phyloP scores from a whole-genome alignment of 1,140 invertebrate species.

The Caenorhabditis latens region DNA sequence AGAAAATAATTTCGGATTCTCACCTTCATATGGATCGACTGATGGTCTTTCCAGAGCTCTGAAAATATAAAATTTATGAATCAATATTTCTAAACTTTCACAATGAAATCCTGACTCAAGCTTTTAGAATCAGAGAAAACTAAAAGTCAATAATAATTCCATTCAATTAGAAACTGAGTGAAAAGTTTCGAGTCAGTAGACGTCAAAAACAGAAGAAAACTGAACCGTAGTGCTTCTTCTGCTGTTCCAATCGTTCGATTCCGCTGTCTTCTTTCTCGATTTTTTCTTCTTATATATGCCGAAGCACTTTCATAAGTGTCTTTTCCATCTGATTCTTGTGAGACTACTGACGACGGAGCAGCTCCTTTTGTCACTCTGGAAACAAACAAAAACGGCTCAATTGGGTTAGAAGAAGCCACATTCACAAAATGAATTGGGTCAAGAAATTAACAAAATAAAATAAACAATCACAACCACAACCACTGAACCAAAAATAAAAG shows the following conservation, averaged over 20 bases:
- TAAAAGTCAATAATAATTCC: background rate
- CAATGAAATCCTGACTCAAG: conserved; percentile 50
- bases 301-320: conserved; percentile 73
- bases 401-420: conserved; percentile 41
- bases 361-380: conserved; percentile 52
- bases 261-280: conserved; percentile 73
- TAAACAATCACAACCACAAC: conserved; percentile 31
- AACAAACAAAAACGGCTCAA: conserved; percentile 47
- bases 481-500: conserved; percentile 30
- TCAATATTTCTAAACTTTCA: background rate
- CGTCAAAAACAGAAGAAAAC: conserved; percentile 43
- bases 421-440: conserved; percentile 44
- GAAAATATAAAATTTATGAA: conserved; percentile 1
- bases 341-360: background rate
- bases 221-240: conserved; percentile 69
- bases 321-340: conserved; percentile 48
- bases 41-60: conserved; percentile 49
- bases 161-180: conserved; percentile 45
- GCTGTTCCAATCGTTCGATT: conserved; percentile 75
- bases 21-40: conserved; percentile 29
- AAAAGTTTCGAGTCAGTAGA: background rate
- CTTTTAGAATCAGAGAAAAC: conserved; percentile 47
- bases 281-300: conserved; percentile 76
- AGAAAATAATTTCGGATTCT: background rate
- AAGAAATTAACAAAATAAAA: background rate